Percentiles rank a stretch among this genome's conserved stretches.
These are phyloP conservation scores for Drosophila orosa DNA, from an alignment of 1,140 invertebrate genomes.

Conservation along the genomic window DNA sequence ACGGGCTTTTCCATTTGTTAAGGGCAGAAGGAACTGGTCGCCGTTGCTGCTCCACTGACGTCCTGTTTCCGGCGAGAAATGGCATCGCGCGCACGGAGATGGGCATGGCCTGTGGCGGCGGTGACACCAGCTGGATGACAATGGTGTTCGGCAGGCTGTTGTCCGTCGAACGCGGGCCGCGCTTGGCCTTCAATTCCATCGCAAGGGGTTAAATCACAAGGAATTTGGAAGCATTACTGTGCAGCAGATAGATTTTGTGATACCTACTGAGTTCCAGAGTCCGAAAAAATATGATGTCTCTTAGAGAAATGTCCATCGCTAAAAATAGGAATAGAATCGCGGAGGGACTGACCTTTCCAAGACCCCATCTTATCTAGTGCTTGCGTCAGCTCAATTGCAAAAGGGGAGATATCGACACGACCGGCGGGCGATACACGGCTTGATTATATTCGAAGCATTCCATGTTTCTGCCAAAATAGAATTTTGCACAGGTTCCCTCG, in stretches of 20 bases:
- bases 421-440: conserved; percentile 20
- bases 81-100: conserved; percentile 19
- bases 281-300: background rate
- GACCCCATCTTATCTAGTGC: conserved; percentile 8
- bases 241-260: background rate
- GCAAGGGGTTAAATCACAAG: background rate
- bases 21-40: background rate
- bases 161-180: background rate
- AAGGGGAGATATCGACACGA: conserved; percentile 18
- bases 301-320: background rate
- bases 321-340: too few species aligned
- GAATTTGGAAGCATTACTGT: conserved; percentile 25
- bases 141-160: conserved; percentile 19
- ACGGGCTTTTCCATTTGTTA: background rate
- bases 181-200: conserved; percentile 14
- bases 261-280: conserved; percentile 1
- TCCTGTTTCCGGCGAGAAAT: background rate
- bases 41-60: background rate
- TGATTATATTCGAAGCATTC: conserved; percentile 50
- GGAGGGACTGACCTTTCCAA: conserved; percentile 8
- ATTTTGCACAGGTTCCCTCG: conserved; percentile 36
- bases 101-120: conserved; percentile 3
- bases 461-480: conserved; percentile 52
- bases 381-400: conserved; percentile 26
- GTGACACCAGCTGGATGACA: conserved; percentile 29